Conservation (phyloP, 2,113 vertebrate species). For the Haemorhous mexicanus region DNA sequence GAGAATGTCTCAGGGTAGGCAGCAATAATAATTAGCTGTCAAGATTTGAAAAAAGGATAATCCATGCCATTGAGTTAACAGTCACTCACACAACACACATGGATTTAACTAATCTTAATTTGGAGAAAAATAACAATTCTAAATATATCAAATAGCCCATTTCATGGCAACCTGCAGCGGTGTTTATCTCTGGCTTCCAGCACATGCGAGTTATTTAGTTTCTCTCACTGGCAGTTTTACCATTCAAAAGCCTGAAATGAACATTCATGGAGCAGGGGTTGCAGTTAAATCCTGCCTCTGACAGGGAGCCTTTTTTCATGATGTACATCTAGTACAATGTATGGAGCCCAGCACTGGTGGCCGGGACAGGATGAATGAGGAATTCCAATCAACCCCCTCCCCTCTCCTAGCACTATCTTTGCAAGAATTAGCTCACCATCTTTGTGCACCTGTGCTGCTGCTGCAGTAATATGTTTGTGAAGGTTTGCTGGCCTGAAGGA, state of each 20-base stretch:
- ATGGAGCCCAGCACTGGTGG: not conserved
- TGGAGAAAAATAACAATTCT: conserved; percentile 79
- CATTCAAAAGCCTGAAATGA: conserved; percentile 66
- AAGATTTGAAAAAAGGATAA: conserved; percentile 74
- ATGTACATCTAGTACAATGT: conserved; percentile 12
- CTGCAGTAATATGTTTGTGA: not conserved
- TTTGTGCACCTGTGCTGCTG: not conserved
- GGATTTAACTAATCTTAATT: conserved; percentile 81
- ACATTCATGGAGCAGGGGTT: conserved; percentile 47
- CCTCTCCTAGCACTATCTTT: not conserved
- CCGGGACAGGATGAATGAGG: not conserved
- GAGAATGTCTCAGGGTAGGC: conserved; percentile 60
- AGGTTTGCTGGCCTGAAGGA: not conserved
- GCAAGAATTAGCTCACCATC: not conserved
- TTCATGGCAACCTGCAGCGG: conserved; percentile 65
- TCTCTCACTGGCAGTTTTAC: conserved; percentile 65
- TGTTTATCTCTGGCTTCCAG: conserved; percentile 76
- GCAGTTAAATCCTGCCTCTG: conserved; percentile 54
- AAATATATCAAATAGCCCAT: conserved; percentile 73
- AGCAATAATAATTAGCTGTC: conserved; percentile 79
- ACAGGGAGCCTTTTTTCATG: conserved; percentile 27
- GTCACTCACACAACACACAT: conserved; percentile 70
- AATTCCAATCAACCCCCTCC: conserved; percentile 21
- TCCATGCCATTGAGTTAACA: conserved; percentile 73
- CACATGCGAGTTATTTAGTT: conserved; percentile 64